Conservation (phyloP, 2,113 vertebrate species). For the Raphicerus campestris region DNA sequence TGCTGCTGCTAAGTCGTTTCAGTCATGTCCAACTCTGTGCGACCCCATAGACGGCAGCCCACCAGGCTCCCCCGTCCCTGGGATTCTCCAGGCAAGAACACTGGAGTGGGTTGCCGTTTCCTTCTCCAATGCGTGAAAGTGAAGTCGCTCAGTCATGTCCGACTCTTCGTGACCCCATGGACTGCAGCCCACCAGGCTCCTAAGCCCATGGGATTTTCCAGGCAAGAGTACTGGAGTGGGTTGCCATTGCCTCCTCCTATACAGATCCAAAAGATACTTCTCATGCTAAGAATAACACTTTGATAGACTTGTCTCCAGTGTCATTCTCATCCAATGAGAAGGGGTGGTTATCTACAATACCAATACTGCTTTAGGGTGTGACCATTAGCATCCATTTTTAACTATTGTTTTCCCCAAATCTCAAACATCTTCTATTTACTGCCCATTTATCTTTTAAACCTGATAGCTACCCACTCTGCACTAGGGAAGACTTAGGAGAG, state of each 20-base stretch:
- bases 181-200: too few species aligned
- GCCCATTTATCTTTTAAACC: conserved; percentile 20
- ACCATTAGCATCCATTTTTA: background rate
- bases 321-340: background rate
- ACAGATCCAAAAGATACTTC: background rate
- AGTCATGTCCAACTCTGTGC: fast-evolving
- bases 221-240: too few species aligned
- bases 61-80: too few species aligned
- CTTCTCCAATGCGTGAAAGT: too few species aligned
- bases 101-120: too few species aligned
- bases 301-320: background rate
- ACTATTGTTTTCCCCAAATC: background rate
- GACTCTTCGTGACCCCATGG: too few species aligned
- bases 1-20: too few species aligned
- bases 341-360: background rate
- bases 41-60: too few species aligned
- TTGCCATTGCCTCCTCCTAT: background rate
- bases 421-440: background rate
- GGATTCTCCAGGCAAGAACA: too few species aligned
- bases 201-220: too few species aligned
- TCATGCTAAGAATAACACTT: conserved; percentile 8
- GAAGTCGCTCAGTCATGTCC: too few species aligned
- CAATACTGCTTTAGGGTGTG: background rate
- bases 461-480: background rate
- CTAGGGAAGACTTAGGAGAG: background rate